Percentiles rank a stretch among this genome's conserved stretches.
Conservation (phyloP, 53 echinoderm and acorn worm genomes). For the Astropecten irregularis region DNA sequence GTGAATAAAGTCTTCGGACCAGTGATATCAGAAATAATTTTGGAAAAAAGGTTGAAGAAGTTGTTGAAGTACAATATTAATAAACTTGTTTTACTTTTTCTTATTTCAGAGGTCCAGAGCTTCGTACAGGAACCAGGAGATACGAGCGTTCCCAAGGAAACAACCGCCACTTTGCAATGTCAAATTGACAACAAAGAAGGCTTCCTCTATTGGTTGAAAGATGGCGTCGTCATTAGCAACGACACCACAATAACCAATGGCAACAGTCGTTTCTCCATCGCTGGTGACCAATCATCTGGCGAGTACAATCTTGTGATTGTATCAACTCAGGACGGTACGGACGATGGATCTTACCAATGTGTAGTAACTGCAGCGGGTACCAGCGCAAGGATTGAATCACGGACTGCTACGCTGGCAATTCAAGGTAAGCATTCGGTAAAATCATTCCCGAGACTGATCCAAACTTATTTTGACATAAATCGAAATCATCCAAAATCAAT, state of each 20-base stretch:
- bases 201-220: conserved; percentile 72
- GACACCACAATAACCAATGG: conserved; percentile 76
- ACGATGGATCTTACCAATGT: conserved; percentile 78
- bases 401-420: conserved; percentile 58
- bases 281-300: conserved; percentile 63
- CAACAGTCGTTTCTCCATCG: conserved; percentile 74
- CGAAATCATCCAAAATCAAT: too few species aligned
- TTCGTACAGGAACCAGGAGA: conserved; percentile 68
- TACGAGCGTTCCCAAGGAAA: conserved; percentile 60
- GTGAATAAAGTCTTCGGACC: too few species aligned
- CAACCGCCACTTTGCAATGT: conserved; percentile 71
- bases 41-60: too few species aligned
- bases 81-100: too few species aligned
- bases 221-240: conserved; percentile 71
- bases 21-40: too few species aligned
- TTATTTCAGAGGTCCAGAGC: conserved; percentile 79
- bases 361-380: conserved; percentile 73
- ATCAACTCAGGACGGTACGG: conserved; percentile 34
- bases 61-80: too few species aligned
- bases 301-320: conserved; percentile 89
- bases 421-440: conserved; percentile 41
- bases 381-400: conserved; percentile 62
- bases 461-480: too few species aligned
- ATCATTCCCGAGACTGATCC: too few species aligned
- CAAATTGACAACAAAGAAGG: conserved; percentile 85